Conservation (phyloP, 2,113 vertebrate species). For the Microcebus jonahi region DNA sequence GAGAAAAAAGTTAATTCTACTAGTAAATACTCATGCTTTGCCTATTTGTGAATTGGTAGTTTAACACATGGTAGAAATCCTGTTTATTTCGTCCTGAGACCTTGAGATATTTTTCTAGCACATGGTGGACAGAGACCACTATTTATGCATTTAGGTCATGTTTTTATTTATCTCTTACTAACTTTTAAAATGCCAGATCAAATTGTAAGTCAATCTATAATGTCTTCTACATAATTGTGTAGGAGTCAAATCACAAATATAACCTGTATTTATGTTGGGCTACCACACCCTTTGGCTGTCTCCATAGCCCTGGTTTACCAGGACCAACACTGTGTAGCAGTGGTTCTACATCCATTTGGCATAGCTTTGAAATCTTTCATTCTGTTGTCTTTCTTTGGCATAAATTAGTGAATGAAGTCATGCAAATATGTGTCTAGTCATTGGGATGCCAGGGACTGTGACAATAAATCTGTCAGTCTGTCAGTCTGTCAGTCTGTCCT, state of each 20-base stretch:
- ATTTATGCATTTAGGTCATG: constrained; percentile 70
- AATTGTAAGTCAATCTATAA: constrained; percentile 58
- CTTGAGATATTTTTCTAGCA: constrained; percentile 55
- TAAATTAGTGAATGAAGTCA: constrained; percentile 54
- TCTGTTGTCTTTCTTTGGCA: constrained; percentile 71
- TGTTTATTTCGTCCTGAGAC: constrained; percentile 61
- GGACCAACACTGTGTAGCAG: constrained; percentile 36
- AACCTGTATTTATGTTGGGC: constrained; percentile 70
- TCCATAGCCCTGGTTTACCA: not conserved
- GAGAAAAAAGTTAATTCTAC: constrained; percentile 40
- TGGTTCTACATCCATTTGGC: constrained; percentile 70
- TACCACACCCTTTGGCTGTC: constrained; percentile 53
- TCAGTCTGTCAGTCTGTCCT: not conserved
- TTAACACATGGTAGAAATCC: constrained; percentile 67
- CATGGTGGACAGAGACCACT: constrained; percentile 69
- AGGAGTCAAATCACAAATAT: constrained; percentile 75
- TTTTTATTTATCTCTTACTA: constrained; percentile 74
- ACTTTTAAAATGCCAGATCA: constrained; percentile 66
- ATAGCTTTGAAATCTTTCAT: constrained; percentile 46
- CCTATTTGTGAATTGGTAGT: constrained; percentile 49
- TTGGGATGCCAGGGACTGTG: not conserved
- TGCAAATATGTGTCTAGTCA: constrained; percentile 57
- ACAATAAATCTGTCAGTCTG: not conserved
- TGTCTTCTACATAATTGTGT: constrained; percentile 66
- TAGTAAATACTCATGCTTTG: constrained; percentile 40